Evolutionary conservation across 23 tunicate species (phyloP).

Genomic region (Pegea sp.): DNA sequence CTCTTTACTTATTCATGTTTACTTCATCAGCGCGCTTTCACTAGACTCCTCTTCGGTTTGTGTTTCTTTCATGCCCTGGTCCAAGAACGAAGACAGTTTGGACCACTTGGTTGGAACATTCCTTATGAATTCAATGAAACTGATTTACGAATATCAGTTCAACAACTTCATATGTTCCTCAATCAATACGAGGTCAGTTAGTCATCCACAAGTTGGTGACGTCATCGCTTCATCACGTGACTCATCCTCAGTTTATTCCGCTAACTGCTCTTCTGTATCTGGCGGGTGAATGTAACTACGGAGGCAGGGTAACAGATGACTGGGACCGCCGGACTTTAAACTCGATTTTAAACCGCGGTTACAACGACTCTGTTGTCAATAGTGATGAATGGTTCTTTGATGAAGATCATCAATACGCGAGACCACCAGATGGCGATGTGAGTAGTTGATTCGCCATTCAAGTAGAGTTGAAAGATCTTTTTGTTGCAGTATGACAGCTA

Average conservation of each 20-base stretch:
- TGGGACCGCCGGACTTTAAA: slow-evolving; percentile 78
- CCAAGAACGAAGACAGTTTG: slow-evolving; percentile 93
- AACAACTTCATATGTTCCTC: slow-evolving; percentile 93
- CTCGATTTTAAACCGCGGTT: slow-evolving; percentile 55
- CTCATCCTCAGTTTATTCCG: slow-evolving; percentile 37
- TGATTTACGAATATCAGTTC: slow-evolving; percentile 80
- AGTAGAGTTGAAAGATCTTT: background rate
- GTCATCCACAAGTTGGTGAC: background rate
- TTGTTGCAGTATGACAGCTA: slow-evolving; percentile 30
- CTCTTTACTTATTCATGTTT: background rate
- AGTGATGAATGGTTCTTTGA: slow-evolving; percentile 44
- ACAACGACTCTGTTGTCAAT: slow-evolving; percentile 32
- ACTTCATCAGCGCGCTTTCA: slow-evolving; percentile 11
- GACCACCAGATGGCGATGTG: slow-evolving; percentile 92
- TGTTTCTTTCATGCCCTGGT: slow-evolving; percentile 98
- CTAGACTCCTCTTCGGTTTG: slow-evolving; percentile 59
- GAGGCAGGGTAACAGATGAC: slow-evolving; percentile 98
- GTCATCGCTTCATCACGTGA: background rate
- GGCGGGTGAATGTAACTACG: slow-evolving; percentile 99
- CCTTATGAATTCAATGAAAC: slow-evolving; percentile 98
- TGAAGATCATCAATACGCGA: slow-evolving; percentile 29
- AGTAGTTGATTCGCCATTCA: slow-evolving; percentile 4
- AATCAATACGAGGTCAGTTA: slow-evolving; percentile 88
- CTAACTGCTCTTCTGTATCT: slow-evolving; percentile 59
- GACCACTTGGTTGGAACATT: slow-evolving; percentile 98